Conservation (phyloP, 2,888 invertebrate genomes). For the Habrosyne pyritoides region DNA sequence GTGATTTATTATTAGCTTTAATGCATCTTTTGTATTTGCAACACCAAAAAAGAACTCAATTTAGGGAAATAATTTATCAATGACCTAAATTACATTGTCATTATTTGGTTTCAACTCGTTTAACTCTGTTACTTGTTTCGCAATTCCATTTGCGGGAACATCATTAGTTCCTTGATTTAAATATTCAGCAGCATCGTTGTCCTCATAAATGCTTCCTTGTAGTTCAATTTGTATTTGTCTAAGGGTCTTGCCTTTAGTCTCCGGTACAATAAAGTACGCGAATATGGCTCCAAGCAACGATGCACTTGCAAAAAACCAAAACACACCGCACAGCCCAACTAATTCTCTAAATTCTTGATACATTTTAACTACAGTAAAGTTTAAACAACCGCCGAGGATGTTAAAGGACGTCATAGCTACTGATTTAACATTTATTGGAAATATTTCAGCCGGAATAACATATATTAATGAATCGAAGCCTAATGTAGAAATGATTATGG, state of each 20-base stretch:
- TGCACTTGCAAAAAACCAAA: constrained; percentile 74
- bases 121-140: constrained; percentile 20
- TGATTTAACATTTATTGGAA: constrained; percentile 83
- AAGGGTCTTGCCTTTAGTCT: constrained; percentile 83
- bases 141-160: constrained; percentile 19
- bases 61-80: too few relatives aligned
- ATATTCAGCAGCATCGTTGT: constrained; percentile 30
- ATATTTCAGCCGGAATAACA: constrained; percentile 82
- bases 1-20: not conserved
- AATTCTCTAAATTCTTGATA: constrained; percentile 76
- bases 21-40: not conserved
- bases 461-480: constrained; percentile 79
- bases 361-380: constrained; percentile 76
- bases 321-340: constrained; percentile 76
- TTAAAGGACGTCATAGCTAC: constrained; percentile 77
- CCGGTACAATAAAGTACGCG: constrained; percentile 76
- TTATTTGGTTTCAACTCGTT: constrained; percentile 22
- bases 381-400: constrained; percentile 73
- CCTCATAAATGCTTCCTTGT: constrained; percentile 59
- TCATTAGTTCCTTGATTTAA: constrained; percentile 23
- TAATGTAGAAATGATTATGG: constrained; percentile 55
- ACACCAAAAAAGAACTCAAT: not conserved
- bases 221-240: constrained; percentile 80
- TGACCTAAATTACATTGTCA: not conserved
- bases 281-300: constrained; percentile 76